Conservation (phyloP, 1,140 invertebrate species). For the Lordiphosa clarofinis region DNA sequence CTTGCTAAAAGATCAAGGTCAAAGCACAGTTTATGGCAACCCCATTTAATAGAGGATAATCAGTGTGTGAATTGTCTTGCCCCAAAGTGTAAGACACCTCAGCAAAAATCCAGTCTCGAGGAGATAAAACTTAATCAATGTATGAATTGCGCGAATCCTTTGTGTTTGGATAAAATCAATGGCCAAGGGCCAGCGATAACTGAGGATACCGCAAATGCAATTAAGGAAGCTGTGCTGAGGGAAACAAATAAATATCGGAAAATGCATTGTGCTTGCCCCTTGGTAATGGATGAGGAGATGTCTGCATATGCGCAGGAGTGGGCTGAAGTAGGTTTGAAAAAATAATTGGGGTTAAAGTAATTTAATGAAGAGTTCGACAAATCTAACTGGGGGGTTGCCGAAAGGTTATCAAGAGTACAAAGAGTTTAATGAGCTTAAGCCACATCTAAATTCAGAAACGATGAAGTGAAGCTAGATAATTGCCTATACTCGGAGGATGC, state of each 20-base stretch:
- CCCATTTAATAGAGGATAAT: background rate
- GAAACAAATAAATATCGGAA: conserved; percentile 39
- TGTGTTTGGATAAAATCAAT: background rate
- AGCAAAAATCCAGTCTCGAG: too few relatives aligned
- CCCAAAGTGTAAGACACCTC: background rate
- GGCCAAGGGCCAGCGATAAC: background rate
- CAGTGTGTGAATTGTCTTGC: background rate
- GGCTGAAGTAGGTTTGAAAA: conserved; percentile 16
- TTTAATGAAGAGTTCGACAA: too few relatives aligned
- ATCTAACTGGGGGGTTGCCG: too few relatives aligned
- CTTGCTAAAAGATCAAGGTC: background rate
- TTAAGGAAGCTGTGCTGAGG: conserved; percentile 4
- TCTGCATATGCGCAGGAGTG: conserved; percentile 20
- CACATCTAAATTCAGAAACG: too few relatives aligned
- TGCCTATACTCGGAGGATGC: too few relatives aligned
- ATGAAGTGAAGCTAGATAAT: too few relatives aligned
- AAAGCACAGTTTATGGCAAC: background rate
- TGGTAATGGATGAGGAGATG: conserved; percentile 23
- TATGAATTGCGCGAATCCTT: background rate
- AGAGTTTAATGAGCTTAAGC: too few relatives aligned
- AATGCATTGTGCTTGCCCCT: conserved; percentile 18
- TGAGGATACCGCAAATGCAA: background rate
- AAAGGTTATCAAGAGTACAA: too few relatives aligned
- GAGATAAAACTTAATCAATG: background rate
- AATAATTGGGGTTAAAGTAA: too few relatives aligned